Evolutionary conservation across 2,113 vertebrate genomes (phyloP), one percentile per base, ranked within the genome.

Genomic region (Toxostoma redivivum): DNA sequence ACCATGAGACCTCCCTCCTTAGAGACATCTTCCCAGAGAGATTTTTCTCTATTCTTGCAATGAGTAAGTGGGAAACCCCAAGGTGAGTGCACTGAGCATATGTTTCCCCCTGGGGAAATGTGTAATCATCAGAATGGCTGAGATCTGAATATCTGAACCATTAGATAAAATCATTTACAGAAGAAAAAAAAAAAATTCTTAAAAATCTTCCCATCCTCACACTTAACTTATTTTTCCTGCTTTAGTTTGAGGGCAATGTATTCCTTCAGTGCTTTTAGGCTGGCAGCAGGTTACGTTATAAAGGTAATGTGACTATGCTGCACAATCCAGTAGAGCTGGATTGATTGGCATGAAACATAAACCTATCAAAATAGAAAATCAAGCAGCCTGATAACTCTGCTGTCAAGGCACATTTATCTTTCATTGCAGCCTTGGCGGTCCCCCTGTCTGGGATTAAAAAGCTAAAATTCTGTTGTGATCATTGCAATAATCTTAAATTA

Each of bases 351-450:
- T 31, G 81, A 88, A 92, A 86, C 27, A 92, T 94, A 95, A 92
- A 96, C 92, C 88, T 94, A 93, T 94, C 85, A 88, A 80, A 94
- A 88, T 30, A 83, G 72, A 90, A 93, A 97, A 93, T 93, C 85
- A 95, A 88, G 51, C 60, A 88, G 81, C 45, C 74, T 91, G 93
- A 95, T 92, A 94, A 19, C 80, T 90, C 44, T 93, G 64, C 85
- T 88, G 90, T 93, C 92, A 94, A 95, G 79, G 82, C 44, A 78
- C 79, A 90, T 94, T 92, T 94, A 93, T 90, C 79, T 95, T 92
- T 84, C 92, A 27, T 60, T 93, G 67, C 85, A 96, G 77, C 76
- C 82, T 94, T 88, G 80, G 76, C 1, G 0, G 42, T 86, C 72
- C 76, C 57, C 48, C 12, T 69, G 64, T 53, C 65, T 84, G 48